Base-by-base conservation (phyloP, 2,113 vertebrate genomes). In the Melierax canorus region DNA sequence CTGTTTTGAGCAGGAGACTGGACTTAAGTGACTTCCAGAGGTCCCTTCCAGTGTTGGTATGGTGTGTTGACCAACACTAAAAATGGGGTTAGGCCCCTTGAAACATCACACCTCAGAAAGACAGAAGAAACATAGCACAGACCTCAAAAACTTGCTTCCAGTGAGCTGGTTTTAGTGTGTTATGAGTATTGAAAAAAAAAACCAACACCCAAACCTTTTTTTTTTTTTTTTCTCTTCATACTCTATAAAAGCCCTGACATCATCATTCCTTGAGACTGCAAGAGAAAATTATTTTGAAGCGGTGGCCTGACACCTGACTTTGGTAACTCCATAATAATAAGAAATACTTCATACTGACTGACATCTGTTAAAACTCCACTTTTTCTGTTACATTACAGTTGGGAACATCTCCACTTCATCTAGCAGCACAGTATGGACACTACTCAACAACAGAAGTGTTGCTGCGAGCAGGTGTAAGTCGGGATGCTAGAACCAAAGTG, bases 381-480 rank as follows among this genome's bases (percentile, higher is more conserved):
- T 53, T 83, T 59, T 53, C 20, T 10, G 0, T 78, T 69, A 9
- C 5, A 1, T 90, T 94, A 0, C 89, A 99, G 99, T 68, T 99
- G 94, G 99, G 99, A 97, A 99, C 99, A 17, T 99, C 99, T 94
- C 99, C 99, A 6, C 98, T 99, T 85, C 99, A 99, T 96, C 97
- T 99, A 56, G 99, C 99, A 55, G 99, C 98, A 58, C 99, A 99
- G 73, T 98, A 98, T 23, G 99, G 99, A 11, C 99, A 99, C 85
- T 99, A 99, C 86, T 99, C 99, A 36, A 99, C 99, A 91, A 99
- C 99, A 3, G 99, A 99, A 84, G 99, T 99, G 34, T 97, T 99
- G 7, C 97, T 99, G 59, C 97, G 99, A 41, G 99, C 99, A 24
- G 99, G 99, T 30, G 99, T 99, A 26, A 99, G 99, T 88, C 98